Conservation (phyloP, 2,888 invertebrate species). For the Conomelus anceps region DNA sequence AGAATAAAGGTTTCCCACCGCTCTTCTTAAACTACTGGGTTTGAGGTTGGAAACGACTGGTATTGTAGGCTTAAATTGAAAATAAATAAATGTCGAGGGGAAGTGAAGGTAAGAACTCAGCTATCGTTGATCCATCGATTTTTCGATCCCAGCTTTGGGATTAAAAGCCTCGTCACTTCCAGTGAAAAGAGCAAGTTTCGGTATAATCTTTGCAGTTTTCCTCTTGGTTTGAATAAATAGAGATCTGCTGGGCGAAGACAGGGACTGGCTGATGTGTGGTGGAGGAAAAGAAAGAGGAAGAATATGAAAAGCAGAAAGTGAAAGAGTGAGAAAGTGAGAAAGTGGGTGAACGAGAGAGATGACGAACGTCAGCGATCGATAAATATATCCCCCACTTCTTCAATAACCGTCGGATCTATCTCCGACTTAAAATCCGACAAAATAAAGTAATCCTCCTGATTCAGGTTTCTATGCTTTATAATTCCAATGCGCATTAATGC, state of each 20-base stretch:
- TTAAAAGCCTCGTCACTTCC: background rate
- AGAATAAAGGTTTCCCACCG: background rate
- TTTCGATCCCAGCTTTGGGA: background rate
- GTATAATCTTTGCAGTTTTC: background rate
- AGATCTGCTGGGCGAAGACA: background rate
- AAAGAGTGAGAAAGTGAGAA: background rate
- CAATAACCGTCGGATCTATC: conserved; percentile 3
- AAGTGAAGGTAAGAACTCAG: background rate
- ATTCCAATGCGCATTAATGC: conserved; percentile 28
- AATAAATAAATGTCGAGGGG: background rate
- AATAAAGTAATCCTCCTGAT: conserved; percentile 24
- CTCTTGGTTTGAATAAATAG: background rate
- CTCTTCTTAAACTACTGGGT: background rate
- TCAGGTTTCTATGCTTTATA: conserved; percentile 27
- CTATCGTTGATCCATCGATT: background rate
- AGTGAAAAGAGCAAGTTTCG: background rate
- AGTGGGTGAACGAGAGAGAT: conserved; percentile 1
- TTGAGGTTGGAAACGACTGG: background rate
- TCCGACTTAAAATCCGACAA: conserved; percentile 22
- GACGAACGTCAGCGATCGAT: conserved; percentile 6
- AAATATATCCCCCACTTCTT: conserved; percentile 1
- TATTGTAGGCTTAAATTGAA: background rate
- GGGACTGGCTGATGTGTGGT: background rate
- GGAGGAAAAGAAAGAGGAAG: background rate
- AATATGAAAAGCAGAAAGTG: background rate